Base-by-base conservation (phyloP, 2,888 invertebrate species). In the Ischnura elegans region DNA sequence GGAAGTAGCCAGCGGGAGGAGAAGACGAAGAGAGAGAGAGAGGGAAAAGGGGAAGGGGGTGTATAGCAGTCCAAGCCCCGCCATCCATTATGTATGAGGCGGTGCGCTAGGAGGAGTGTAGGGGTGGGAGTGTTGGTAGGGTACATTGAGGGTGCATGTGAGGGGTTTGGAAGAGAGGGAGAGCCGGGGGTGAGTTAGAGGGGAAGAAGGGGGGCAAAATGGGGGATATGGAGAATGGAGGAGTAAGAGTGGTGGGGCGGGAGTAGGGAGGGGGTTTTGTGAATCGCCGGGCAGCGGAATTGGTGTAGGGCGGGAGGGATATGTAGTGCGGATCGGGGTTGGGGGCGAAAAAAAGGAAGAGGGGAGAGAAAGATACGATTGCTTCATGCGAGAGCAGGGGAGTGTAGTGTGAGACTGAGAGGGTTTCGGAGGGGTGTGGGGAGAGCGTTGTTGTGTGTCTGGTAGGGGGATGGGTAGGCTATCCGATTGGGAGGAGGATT, bases 81-180 rank as follows among this genome's bases (percentile, higher is more conserved):
- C 93, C 85, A 94, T 94, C 93, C 93, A 93, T 94, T 94, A 93
- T 94, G 93, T 93, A 93, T 93, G 66, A 93, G 86, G 93, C 45
- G 85, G 93, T 45, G 86, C 13, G 86, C 86, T 86, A 46, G 43
- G 86, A 46, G 61, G 51, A 42, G 93, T 10, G 93, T 13, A 66
- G 93, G 93, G 87, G 93, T 36, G 86, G 66, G 93, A 5, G 93
- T 13, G 66, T 87, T 87, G 87, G 93, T 36, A 66, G 66, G 66
- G 93, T 66, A 42, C 51, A 51, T 47, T 51, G 51, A 51, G 51
- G 51, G 51, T 51, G 90, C 66, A 47, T 51, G 93, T 87, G 93
- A 43, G 66, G 93, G 87, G 93, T 45, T 43, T 46, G 87, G 93
- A 86, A 93, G 45, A 46, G 93, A 90, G 93, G 94, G 94, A 94